Conservation (phyloP, 1,140 invertebrate genomes). For the Micrasema longulum region DNA sequence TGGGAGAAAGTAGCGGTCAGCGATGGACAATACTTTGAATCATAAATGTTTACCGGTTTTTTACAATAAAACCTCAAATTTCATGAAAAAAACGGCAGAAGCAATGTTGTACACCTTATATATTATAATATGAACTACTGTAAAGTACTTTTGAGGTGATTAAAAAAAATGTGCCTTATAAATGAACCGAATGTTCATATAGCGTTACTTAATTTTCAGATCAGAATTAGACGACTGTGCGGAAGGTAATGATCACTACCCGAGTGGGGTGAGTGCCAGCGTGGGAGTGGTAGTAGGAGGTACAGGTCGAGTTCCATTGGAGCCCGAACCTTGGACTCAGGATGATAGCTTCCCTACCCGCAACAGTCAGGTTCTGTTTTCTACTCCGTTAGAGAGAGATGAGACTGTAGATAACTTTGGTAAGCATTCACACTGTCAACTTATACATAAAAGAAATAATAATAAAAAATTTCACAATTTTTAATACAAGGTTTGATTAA, state of each 20-base stretch:
- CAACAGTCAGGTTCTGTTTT: slow-evolving; percentile 78
- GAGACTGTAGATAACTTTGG: slow-evolving; percentile 86
- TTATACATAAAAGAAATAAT: too few species aligned
- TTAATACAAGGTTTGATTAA: too few species aligned
- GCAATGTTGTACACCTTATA: background rate
- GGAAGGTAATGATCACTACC: slow-evolving; percentile 83
- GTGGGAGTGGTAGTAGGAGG: slow-evolving; percentile 82
- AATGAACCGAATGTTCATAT: too few species aligned
- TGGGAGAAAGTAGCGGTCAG: too few species aligned
- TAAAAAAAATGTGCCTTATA: too few species aligned
- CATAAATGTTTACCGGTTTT: too few species aligned
- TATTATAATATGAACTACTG: slow-evolving; percentile 9
- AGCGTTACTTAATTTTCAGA: slow-evolving; percentile 66
- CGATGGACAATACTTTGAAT: too few species aligned
- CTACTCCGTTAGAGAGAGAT: slow-evolving; percentile 84
- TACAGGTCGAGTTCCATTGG: slow-evolving; percentile 71
- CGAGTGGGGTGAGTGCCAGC: slow-evolving; percentile 78
- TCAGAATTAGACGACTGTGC: slow-evolving; percentile 85
- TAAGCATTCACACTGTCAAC: slow-evolving; percentile 59
- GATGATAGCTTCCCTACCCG: slow-evolving; percentile 63
- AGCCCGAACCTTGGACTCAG: slow-evolving; percentile 81
- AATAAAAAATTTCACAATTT: too few species aligned
- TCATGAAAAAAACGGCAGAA: too few species aligned
- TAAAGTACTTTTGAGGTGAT: too few species aligned
- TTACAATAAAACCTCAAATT: too few species aligned